Percentiles rank a stretch among this genome's conserved stretches.
phyloP scores from a whole-genome alignment of 2,888 invertebrate genomes.

The Sarcophaga caerulescens region DNA sequence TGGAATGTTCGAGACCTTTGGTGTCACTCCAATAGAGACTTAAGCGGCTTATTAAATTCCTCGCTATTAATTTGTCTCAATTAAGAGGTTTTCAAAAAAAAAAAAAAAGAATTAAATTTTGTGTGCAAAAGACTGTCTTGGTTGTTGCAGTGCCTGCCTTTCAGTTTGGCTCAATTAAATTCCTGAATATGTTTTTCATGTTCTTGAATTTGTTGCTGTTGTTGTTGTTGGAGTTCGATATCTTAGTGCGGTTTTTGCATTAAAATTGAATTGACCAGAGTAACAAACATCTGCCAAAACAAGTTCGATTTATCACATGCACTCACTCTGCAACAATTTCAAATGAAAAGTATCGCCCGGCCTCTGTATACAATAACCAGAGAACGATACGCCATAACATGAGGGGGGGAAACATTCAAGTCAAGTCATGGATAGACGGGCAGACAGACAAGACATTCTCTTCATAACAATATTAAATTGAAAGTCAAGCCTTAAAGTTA shows the following conservation, averaged over 20 bases:
- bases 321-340: slow-evolving; percentile 1
- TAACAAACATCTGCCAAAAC: slow-evolving; percentile 68
- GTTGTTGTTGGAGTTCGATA: slow-evolving; percentile 8
- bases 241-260: background rate
- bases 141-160: too few species aligned
- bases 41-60: too few species aligned
- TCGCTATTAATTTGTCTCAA: too few species aligned
- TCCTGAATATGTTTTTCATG: too few species aligned
- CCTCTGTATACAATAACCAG: too few species aligned
- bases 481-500: slow-evolving; percentile 53
- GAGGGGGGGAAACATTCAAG: background rate
- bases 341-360: background rate
- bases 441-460: slow-evolving; percentile 12
- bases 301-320: slow-evolving; percentile 64
- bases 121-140: too few species aligned
- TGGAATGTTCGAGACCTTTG: too few species aligned
- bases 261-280: slow-evolving; percentile 29
- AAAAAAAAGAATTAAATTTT: too few species aligned
- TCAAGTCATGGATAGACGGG: background rate
- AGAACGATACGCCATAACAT: background rate
- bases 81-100: too few species aligned
- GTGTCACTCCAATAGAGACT: too few species aligned
- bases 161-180: too few species aligned
- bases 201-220: too few species aligned
- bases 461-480: slow-evolving; percentile 27